Conservation (phyloP, 2,888 invertebrate species). For the Dolichopus griseipennis region DNA sequence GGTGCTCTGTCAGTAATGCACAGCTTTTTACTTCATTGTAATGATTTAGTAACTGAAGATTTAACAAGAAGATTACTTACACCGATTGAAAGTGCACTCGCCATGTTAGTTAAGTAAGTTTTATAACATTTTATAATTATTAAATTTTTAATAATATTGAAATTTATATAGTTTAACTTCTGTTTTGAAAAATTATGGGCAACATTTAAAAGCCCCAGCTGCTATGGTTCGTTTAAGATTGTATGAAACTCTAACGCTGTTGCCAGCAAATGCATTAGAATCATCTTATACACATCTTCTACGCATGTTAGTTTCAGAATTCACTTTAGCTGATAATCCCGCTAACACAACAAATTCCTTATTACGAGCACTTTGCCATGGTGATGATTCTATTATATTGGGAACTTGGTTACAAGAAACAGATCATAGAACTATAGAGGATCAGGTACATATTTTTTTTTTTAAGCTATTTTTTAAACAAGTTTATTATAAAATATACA, state of each 20-base stretch:
- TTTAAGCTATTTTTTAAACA: neutral
- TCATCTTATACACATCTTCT: conserved; percentile 78
- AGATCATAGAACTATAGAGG: conserved; percentile 92
- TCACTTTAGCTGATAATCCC: conserved; percentile 88
- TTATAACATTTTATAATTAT: neutral
- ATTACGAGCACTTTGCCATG: conserved; percentile 72
- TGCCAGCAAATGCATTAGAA: conserved; percentile 74
- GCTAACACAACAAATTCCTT: conserved; percentile 84
- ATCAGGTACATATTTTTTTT: conserved; percentile 66
- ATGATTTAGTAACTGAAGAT: conserved; percentile 85
- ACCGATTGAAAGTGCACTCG: conserved; percentile 90
- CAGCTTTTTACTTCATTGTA: conserved; percentile 84
- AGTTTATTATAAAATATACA: neutral
- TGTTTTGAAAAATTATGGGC: conserved; percentile 80
- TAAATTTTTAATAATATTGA: neutral
- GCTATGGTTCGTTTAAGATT: conserved; percentile 88
- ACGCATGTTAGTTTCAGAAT: conserved; percentile 86
- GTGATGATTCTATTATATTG: conserved; percentile 81
- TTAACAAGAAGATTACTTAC: conserved; percentile 78
- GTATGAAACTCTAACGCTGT: conserved; percentile 74
- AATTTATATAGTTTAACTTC: conserved; percentile 59
- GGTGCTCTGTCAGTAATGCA: conserved; percentile 94
- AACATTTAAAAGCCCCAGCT: conserved; percentile 85
- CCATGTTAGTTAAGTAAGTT: conserved; percentile 84
- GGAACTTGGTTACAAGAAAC: conserved; percentile 95